Evolutionary conservation across 2,113 vertebrate genomes (phyloP), one percentile per base, ranked within the genome.

Genomic region (Rhea pennata): DNA sequence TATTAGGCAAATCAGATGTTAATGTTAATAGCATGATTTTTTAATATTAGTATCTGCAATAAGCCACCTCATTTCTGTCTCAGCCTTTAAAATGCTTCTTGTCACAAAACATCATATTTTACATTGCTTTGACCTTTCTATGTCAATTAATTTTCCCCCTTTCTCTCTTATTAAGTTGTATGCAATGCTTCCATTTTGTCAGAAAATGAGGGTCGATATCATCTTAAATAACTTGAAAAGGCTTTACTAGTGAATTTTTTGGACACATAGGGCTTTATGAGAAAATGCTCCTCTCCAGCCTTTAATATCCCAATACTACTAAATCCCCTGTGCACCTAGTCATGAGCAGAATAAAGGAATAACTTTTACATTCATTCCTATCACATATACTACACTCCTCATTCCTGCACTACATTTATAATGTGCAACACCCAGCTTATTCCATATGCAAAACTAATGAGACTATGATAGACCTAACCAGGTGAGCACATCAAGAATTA

Each of bases 1-100:
- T 84, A 90, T 85, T 88, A 95, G 48, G 42, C 56, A 97, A 95
- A 95, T 92, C 58, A 95, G 72, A 94, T 78, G 36, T 70, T 88
- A 91, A 92, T 74, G 56, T 83, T 92, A 95, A 85, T 62, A 96
- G 64, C 42, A 74, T 19, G 50, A 9, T 77, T 89, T 91, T 92
- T 82, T 22, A 79, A 80, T 85, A 86, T 88, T 91, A 84, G 90
- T 91, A 83, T 80, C 67, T 64, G 11, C 40, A 91, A 85, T 77
- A 94, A 94, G 12, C n/a, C 0, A 1, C n/a, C 58, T 95, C 36
- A 89, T 93, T 96, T 96, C 31, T 92, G 91, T 92, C 90, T 75
- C 74, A 82, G 23, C 42, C 0, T 0, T 58, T 66, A 78, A 95
- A 56, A 48, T 75, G 88, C 71, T 93, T 84, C 67, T 62, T 33